Conservation (phyloP, 2,888 invertebrate genomes). For the Latrodectus elegans region DNA sequence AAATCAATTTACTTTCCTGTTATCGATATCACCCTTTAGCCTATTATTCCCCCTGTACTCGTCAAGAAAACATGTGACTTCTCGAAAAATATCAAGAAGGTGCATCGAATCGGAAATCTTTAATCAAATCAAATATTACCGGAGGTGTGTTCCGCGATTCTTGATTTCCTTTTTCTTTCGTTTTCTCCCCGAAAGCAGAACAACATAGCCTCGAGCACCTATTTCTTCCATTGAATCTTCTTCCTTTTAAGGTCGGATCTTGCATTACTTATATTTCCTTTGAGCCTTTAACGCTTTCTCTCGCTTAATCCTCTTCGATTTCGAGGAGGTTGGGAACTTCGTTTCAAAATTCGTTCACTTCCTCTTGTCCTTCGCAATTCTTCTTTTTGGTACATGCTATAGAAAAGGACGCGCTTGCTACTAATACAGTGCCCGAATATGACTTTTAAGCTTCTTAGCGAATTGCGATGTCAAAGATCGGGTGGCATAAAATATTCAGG, state of each 20-base stretch:
- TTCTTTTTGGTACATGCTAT: not conserved
- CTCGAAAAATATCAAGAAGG: too few relatives aligned
- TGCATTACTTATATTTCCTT: not conserved
- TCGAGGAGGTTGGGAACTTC: not conserved
- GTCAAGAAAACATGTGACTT: too few relatives aligned
- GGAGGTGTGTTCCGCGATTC: not conserved
- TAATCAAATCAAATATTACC: constrained; percentile 1
- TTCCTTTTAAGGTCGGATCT: not conserved
- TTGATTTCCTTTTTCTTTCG: not conserved
- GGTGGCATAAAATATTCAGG: constrained; percentile 33
- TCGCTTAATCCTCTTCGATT: constrained; percentile 1
- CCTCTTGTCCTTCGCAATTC: not conserved
- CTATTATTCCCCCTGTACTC: too few relatives aligned
- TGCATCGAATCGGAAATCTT: not conserved
- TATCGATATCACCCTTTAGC: too few relatives aligned
- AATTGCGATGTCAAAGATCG: not conserved
- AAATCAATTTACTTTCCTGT: too few relatives aligned
- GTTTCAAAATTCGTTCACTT: not conserved
- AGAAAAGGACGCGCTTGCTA: not conserved
- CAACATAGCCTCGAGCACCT: not conserved
- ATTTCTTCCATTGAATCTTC: not conserved
- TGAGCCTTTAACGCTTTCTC: constrained; percentile 2
- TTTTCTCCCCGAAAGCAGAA: not conserved
- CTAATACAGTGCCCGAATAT: not conserved
- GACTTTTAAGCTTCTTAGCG: constrained; percentile 30